Percentiles rank a stretch among this genome's conserved stretches.
phyloP scores from a whole-genome alignment of 1,140 invertebrate species.

The Anoplophora glabripennis region DNA sequence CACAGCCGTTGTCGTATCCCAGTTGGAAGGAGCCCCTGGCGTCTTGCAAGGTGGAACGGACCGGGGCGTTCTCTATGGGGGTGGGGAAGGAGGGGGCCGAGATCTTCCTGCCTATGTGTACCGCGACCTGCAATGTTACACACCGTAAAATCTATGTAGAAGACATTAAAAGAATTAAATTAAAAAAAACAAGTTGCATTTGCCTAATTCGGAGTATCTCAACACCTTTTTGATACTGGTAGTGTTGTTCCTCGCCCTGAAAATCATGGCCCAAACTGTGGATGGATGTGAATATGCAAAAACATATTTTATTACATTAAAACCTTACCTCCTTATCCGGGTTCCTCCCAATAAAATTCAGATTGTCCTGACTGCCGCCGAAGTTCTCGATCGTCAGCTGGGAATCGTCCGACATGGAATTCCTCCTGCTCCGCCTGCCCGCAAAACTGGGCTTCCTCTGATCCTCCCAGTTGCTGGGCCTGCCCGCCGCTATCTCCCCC shows the following conservation, averaged over 20 bases:
- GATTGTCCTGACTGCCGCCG: slow-evolving; percentile 78
- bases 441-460: slow-evolving; percentile 69
- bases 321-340: slow-evolving; percentile 73
- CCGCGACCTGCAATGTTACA: slow-evolving; percentile 50
- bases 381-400: slow-evolving; percentile 90
- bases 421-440: slow-evolving; percentile 76
- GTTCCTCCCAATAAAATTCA: slow-evolving; percentile 66
- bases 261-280: no score
- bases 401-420: slow-evolving; percentile 83
- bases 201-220: no score
- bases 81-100: slow-evolving; percentile 53
- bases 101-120: slow-evolving; percentile 58
- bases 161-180: background rate
- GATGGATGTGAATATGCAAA: no score
- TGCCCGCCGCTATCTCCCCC: slow-evolving; percentile 66
- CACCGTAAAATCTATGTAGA: background rate
- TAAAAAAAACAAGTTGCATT: background rate
- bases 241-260: no score
- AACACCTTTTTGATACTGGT: no score
- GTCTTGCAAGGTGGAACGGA: slow-evolving; percentile 71
- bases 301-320: no score
- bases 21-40: slow-evolving; percentile 68
- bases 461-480: slow-evolving; percentile 81
- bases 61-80: slow-evolving; percentile 42
- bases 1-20: slow-evolving; percentile 62